Evolutionary conservation across 2,888 invertebrate genomes (phyloP), one percentile per base, ranked within the genome.

Genomic region (Fissipunctia ypsillon): DNA sequence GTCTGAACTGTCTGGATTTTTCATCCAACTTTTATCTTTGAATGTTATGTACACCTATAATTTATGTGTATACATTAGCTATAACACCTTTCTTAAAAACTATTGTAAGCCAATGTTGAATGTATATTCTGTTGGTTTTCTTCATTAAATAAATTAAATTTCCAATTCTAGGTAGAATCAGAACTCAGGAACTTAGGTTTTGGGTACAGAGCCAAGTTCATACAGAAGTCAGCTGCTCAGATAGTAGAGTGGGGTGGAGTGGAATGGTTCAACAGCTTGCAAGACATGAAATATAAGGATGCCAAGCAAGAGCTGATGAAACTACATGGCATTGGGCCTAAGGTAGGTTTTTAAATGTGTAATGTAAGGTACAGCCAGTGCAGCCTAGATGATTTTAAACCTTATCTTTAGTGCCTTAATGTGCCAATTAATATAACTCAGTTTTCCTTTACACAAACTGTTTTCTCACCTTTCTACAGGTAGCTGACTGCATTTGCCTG

Each of bases 401-500:
- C n/a, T 38, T 31, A 28, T 69, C 4, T 38, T 69, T n/a, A 22
- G 0, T 43, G 14, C 2, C 28, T 31, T 69, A 31, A 19, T 22
- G 28, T 69, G n/a, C n/a, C 14, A 50, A 65, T 16, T 38, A 14
- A 28, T 7, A 10, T n/a, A 22, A 61, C 9, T 1, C 14, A 28
- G 4, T 22, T 45, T 41, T 63, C 9, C 22, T 63, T 14, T 43
- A 61, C 1, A 43, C 4, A 28, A 14, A 61, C 41, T 3, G 3
- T 28, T 25, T n/a, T 50, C 19, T n/a, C 41, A 0, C 41, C 41
- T 41, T 6, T 7, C 88, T n/a, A 2, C 28, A 98, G 98, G 99
- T 99, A 28, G 99, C 99, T 0, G 99, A 99, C 94, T 99, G 99
- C 93, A 98, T 99, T 86, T 99, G 99, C 91, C 96, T 99, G 31